Evolutionary conservation across 2,888 invertebrate genomes (phyloP), one percentile per base, ranked within the genome.

Genomic region (Chaetoderma sp.): DNA sequence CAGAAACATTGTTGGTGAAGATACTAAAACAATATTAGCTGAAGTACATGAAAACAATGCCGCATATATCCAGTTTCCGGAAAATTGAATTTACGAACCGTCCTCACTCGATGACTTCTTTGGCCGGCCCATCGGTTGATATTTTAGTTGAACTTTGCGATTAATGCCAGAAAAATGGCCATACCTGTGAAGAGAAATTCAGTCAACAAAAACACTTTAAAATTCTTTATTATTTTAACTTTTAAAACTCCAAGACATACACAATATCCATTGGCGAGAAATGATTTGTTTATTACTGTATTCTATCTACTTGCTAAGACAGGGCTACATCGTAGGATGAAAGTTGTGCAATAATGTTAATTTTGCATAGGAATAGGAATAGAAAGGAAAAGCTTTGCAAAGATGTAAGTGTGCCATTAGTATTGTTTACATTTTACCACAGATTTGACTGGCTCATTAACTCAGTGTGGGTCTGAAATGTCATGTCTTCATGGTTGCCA

Each of bases 131-230:
- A 94, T 92, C 0, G 97, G 97, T 87, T 98, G 96, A 88, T 98
- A 98, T 88, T 99, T 99, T 92, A 99, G 93, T 90, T 99, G 99
- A 68, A 99, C 98, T 89, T 99, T 99, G 72, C 99, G 93, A 90
- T 99, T 99, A 81, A 99, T 99, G 47, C 99, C 99, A 52, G 98
- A 98, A 89, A 99, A 99, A 88, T 99, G 98, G 86, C 85, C 86
- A 73, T 86, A 85, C 86, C 86, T 86, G 71, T 18, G 70, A 75
- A 54, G 58, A 39, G 21, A n/a, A 65, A 59, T 39, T 33, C n/a
- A 36, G 5, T 21, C 45, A 13, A 16, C 10, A 21, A 25, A n/a
- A n/a, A n/a, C n/a, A n/a, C n/a, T n/a, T n/a, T n/a, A n/a, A n/a
- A n/a, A n/a, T n/a, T n/a, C n/a, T n/a, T n/a, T n/a, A n/a, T 16